Percentiles rank a stretch among this genome's conserved stretches.
phyloP scores from a whole-genome alignment of 1,140 invertebrate species.

The Mizuhopecten yessoensis region DNA sequence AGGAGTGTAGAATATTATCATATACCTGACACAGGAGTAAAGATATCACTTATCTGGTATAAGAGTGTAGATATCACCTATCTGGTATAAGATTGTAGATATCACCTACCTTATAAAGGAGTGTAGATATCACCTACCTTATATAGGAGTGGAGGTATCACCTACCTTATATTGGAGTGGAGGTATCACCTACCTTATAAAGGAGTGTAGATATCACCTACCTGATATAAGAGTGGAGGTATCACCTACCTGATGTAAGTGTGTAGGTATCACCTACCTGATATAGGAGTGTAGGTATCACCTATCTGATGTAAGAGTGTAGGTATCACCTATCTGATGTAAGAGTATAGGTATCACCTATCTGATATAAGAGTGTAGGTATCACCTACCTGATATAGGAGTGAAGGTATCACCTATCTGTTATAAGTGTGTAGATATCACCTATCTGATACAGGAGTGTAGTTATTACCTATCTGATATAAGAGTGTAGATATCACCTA shows the following conservation, averaged over 20 bases:
- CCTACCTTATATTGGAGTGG: not conserved
- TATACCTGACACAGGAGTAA: not conserved
- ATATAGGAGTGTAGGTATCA: conserved; percentile 29
- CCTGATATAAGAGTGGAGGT: not conserved
- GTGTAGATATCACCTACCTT: conserved; percentile 13
- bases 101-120: not conserved
- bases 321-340: conserved; percentile 24
- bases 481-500: not conserved
- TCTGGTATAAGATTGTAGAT: not conserved
- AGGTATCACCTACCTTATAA: not conserved
- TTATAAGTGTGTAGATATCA: conserved; percentile 5
- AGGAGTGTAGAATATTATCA: not conserved
- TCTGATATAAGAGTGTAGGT: conserved; percentile 16
- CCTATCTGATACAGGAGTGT: not conserved
- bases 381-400: not conserved
- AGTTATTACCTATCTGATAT: not conserved
- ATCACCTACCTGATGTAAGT: conserved; percentile 1
- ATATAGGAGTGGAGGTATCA: conserved; percentile 32
- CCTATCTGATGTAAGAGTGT: conserved; percentile 33
- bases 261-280: conserved; percentile 24
- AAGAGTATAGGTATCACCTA: conserved; percentile 9
- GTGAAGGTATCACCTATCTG: conserved; percentile 4
- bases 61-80: conserved; percentile 16
- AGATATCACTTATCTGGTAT: not conserved
- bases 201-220: not conserved